A percentile compares a stretch with the other conserved stretches of the same genome.
Evolutionary conservation across 2,888 invertebrate genomes (phyloP).

Genomic region (Agriopis aurantiaria): DNA sequence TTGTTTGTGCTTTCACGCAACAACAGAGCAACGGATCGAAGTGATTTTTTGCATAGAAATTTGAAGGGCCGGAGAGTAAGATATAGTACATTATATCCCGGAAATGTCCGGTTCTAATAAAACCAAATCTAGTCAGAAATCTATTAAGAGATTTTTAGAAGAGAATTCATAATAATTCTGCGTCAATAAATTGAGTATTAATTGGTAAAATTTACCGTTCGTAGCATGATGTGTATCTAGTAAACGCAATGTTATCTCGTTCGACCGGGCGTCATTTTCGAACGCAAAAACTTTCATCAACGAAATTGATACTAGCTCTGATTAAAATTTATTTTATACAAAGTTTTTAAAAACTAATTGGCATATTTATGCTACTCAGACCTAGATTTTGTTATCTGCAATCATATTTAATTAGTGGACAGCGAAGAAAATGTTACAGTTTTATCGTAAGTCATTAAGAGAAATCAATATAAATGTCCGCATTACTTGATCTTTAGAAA

Average conservation of each 20-base stretch:
- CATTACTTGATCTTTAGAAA: constrained; percentile 36
- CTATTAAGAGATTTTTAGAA: too few species aligned
- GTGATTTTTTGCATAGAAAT: too few species aligned
- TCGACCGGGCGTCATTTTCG: constrained; percentile 46
- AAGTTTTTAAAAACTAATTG: constrained; percentile 40
- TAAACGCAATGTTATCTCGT: constrained; percentile 47
- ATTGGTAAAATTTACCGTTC: constrained; percentile 41
- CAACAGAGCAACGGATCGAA: too few species aligned
- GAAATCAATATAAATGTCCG: constrained; percentile 49
- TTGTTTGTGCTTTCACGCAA: too few species aligned
- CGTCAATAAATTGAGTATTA: constrained; percentile 22
- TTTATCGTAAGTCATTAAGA: constrained; percentile 40
- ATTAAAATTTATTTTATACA: constrained; percentile 43
- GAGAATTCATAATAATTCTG: not conserved
- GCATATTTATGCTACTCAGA: constrained; percentile 41
- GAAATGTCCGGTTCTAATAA: too few species aligned
- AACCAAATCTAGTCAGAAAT: too few species aligned
- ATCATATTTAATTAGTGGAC: constrained; percentile 39
- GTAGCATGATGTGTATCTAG: constrained; percentile 41
- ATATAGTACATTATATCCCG: too few species aligned
- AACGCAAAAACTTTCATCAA: constrained; percentile 49
- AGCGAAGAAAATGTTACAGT: constrained; percentile 44
- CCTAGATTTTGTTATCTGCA: constrained; percentile 44
- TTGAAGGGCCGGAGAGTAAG: too few species aligned
- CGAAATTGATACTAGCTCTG: constrained; percentile 45